Evolutionary conservation across 2,113 vertebrate genomes (phyloP).

Genomic region (Uropsilus gracilis): DNA sequence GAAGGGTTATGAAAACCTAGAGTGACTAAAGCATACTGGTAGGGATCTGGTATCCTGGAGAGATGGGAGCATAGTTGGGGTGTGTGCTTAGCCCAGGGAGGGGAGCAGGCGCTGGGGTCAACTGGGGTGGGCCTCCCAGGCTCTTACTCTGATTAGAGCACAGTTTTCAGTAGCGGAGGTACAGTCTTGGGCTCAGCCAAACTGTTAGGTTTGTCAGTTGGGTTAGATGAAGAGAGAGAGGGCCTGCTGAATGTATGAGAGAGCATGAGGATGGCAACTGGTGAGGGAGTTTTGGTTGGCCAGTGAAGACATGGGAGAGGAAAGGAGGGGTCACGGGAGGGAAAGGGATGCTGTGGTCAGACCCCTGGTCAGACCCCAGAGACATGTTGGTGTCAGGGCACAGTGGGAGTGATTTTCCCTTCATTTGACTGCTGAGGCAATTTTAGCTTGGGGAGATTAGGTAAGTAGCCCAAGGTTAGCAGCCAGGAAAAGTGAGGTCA

Average conservation of each 20-base stretch:
- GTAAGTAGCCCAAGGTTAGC: neutral
- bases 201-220: neutral
- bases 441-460: neutral
- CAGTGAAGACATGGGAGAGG: neutral
- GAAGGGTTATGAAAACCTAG: neutral
- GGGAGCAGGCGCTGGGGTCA: neutral
- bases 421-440: neutral
- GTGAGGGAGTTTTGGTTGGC: neutral
- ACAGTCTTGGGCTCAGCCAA: neutral
- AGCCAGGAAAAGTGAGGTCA: constrained; percentile 3
- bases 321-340: neutral
- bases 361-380: neutral
- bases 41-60: neutral
- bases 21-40: neutral
- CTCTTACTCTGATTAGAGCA: neutral
- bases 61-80: neutral
- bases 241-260: neutral
- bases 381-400: neutral
- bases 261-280: neutral
- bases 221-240: neutral
- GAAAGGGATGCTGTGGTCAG: neutral
- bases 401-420: neutral
- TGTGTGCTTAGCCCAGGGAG: neutral
- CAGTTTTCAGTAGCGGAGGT: neutral
- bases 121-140: neutral